A percentile compares a stretch with the other conserved stretches of the same genome.
Evolutionary conservation across 2,888 invertebrate genomes (phyloP).

Genomic region (Coremacera marginata): DNA sequence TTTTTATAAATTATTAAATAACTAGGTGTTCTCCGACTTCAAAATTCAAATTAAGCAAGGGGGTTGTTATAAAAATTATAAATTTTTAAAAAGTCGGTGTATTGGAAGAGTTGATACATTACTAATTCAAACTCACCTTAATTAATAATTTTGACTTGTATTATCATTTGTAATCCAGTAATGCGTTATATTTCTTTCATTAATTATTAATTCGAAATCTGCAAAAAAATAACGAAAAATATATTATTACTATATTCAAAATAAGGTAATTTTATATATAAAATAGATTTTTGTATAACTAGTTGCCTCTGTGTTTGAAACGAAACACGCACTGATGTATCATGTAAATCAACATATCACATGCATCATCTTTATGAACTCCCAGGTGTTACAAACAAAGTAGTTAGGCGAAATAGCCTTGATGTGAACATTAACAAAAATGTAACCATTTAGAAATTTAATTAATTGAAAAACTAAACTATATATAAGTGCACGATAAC

Average conservation of each 20-base stretch:
- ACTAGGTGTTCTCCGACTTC: no score
- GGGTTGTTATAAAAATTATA: no score
- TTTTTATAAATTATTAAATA: no score
- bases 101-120: no score
- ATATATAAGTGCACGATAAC: no score
- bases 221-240: not conserved
- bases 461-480: no score
- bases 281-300: not conserved
- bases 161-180: constrained; percentile 22
- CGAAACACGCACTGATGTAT: not conserved
- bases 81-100: no score
- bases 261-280: not conserved
- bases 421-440: no score
- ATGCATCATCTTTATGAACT: not conserved
- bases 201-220: not conserved
- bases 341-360: not conserved
- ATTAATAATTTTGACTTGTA: constrained; percentile 1
- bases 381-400: not conserved
- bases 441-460: no score
- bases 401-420: not conserved
- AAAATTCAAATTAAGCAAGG: no score
- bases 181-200: not conserved
- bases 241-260: not conserved
- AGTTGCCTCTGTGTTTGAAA: not conserved
- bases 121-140: constrained; percentile 12